Evolutionary conservation across 2,888 invertebrate species (phyloP), one percentile per base, ranked within the genome.

Genomic region (Linyphia triangularis): DNA sequence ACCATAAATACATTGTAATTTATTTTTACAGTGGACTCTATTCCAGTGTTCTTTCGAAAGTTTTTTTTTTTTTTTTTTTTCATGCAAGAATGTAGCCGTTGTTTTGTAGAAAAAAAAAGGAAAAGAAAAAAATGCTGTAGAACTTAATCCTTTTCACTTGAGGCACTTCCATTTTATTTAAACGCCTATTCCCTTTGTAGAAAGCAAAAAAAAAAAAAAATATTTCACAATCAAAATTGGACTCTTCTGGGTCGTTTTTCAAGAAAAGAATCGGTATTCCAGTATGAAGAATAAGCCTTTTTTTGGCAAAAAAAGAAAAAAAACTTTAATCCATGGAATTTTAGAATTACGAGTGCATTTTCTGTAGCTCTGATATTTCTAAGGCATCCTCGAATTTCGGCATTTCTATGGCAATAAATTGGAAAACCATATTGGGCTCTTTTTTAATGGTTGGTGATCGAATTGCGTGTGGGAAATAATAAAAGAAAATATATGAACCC

Each of bases 1-100:
- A 43, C 67, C 65, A 63, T 79, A 79, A 79, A 79, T 79, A 67
- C 65, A 65, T 79, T 79, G 67, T 79, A 67, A 67, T 67, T 43
- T 79, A 43, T 78, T 63, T 77, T 77, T 61, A 40, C 22, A 43
- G 6, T 24, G 51, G 13, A 33, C 75, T 59, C 22, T 30, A n/a
- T 22, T 75, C n/a, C 22, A 40, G 63, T 37, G 40, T 30, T 77
- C 26, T 77, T 63, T 61, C 40, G 5, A 30, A 26, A 22, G 37
- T 40, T 40, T 65, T 43, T 65, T 37, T 61, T 75, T 22, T 59
- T 75, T 59, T 16, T 59, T 75, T 61, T 73, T 30, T 16, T 24
- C 6, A 43, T 43, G 19, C 30, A 67, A 51, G 51, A 19, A 26
- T 51, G 26, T 79, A n/a, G n/a, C n/a, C n/a, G 28, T 51, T 51